Base-by-base conservation (phyloP, 2,888 invertebrate genomes). In the Hymenopus coronatus region DNA sequence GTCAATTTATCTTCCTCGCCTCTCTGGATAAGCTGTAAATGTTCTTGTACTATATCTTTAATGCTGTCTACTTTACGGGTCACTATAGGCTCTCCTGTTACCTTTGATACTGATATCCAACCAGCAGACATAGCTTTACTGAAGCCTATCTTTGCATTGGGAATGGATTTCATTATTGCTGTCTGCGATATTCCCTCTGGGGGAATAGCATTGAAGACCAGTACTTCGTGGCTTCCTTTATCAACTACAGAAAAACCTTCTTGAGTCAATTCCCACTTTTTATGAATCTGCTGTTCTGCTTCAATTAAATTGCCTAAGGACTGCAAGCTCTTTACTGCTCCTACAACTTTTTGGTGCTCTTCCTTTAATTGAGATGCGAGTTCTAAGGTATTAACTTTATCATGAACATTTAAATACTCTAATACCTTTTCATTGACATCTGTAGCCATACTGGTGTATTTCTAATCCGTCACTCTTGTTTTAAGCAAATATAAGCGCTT, bases 51-150 rank as follows among this genome's bases (percentile, higher is more conserved):
- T 0, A 92, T 93, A 92, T 98, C 98, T 0, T 94, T 94, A 88
- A 98, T 97, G 27, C 93, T 93, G 0, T 95, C 93, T n/a, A 97
- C 96, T 94, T 97, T 97, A 91, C 95, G 95, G 91, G 95, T 96
- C 0, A 98, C 96, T 30, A 96, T 93, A 0, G 97, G 96, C 54
- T 95, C 94, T 28, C 95, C 95, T 0, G 94, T 95, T 27, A 95
- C 95, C 93, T 99, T 99, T 92, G 98, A 98, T 33, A 99, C 94
- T 85, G 94, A 92, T 90, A 99, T 96, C 99, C 99, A 99, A 27
- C 97, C 97, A 84, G 96, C 95, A 7, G 97, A 97, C 96, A 99
- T 97, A 6, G 99, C 99, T 95, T 99, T 99, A 91, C 98, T 98
- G 91, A 97, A 97, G 14, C 98, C 98, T 82, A 98, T 84, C 70